Conservation (phyloP, 2,797 vertebrate species). For the Darevskia mixta region DNA sequence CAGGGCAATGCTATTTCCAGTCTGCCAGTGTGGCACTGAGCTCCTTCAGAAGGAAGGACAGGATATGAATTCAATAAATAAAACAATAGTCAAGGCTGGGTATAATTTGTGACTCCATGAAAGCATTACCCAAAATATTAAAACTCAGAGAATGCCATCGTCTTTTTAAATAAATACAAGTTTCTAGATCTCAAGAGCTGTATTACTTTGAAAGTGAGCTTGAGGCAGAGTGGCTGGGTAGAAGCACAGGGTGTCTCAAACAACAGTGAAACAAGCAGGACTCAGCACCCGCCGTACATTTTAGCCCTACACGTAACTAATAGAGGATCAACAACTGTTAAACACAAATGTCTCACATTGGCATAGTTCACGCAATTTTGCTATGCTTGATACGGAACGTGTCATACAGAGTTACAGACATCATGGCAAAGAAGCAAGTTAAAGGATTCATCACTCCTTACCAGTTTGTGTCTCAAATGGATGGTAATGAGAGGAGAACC, state of each 20-base stretch:
- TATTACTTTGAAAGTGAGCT: not conserved
- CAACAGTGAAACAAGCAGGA: not conserved
- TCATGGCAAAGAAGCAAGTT: fast-evolving
- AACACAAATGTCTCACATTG: too few species aligned
- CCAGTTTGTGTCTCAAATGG: slow-evolving; percentile 88
- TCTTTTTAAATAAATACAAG: not conserved
- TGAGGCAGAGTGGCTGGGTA: not conserved
- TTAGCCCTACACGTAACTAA: not conserved
- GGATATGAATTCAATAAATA: too few species aligned
- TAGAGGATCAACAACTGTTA: not conserved
- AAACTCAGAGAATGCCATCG: not conserved
- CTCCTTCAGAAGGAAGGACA: too few species aligned
- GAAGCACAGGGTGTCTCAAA: too few species aligned
- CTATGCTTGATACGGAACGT: not conserved
- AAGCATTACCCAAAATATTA: too few species aligned
- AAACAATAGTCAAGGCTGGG: not conserved
- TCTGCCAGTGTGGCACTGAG: not conserved
- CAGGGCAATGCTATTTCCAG: not conserved
- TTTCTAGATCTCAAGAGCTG: not conserved
- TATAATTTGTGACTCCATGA: not conserved
- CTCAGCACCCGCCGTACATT: too few species aligned
- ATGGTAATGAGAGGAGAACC: slow-evolving; percentile 90
- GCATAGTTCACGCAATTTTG: not conserved
- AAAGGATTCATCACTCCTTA: slow-evolving; percentile 73
- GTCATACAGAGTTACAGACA: not conserved